Evolutionary conservation across 2,888 invertebrate species (phyloP), one percentile per base, ranked within the genome.

Genomic region (Acleris emargana): DNA sequence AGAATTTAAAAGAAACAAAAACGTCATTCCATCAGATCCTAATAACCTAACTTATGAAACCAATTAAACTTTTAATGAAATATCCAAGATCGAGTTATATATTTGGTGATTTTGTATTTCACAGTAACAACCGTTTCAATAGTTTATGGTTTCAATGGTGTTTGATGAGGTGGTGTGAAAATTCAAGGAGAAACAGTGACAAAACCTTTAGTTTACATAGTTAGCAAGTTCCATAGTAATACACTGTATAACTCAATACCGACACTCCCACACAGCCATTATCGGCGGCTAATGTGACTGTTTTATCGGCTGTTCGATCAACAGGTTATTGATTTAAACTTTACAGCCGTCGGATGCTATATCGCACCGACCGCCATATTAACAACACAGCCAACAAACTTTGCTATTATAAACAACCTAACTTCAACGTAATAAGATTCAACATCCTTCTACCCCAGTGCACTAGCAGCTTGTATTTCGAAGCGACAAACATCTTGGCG

Each of bases 321-420:
- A 66, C 66, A 66, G 66, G 66, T 66, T 66, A 66, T 66, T 61
- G 66, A 66, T 66, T 66, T 66, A 66, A 66, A 66, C 45, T 61
- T 61, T 45, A 45, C 45, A 45, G 45, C 17, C 45, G 45, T 45
- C n/a, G 45, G 45, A 45, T n/a, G 17, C 45, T 17, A 45, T 32
- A 32, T 45, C 45, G n/a, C 17, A 45, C 45, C 45, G 45, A 16
- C 45, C 5, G 45, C 45, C 45, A 17, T 45, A 45, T 45, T 45
- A 16, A 45, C 45, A 45, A 17, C 16, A 17, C 5, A 2, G 17
- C 45, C 45, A 45, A 45, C n/a, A 45, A 45, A 51, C 49, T 49
- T 18, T 13, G 3, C 38, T 3, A 5, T 16, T 50, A 18, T 5
- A 20, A 38, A 47, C 6, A n/a, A 28, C 38, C 38, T 38, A 38